A percentile compares a stretch with the other conserved stretches of the same genome.
These are phyloP conservation scores for Bettongia penicillata DNA, from an alignment of 2,113 vertebrate genomes.

Conservation along the genomic window DNA sequence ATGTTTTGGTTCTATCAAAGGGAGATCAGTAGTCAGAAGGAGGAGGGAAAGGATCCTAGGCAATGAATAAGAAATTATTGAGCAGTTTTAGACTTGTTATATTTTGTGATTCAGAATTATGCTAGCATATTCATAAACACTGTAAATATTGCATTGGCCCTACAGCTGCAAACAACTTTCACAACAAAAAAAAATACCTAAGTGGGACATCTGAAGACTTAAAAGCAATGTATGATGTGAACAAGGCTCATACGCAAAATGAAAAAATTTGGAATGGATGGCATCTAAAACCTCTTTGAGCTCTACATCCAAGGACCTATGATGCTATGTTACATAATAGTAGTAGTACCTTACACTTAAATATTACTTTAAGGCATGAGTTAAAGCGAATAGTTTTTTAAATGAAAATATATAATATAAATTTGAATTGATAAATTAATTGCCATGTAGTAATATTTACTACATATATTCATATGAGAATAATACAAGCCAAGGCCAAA, in stretches of 20 bases:
- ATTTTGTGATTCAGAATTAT: no score
- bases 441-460: neutral
- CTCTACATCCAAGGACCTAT: neutral
- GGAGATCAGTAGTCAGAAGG: neutral
- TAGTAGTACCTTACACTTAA: neutral
- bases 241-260: neutral
- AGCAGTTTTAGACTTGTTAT: accelerated
- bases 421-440: neutral
- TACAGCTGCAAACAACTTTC: neutral
- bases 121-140: no score
- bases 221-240: neutral
- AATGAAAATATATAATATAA: neutral
- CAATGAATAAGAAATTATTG: neutral
- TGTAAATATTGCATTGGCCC: no score
- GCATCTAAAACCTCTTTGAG: neutral
- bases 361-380: neutral
- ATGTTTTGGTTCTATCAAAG: no score
- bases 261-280: neutral
- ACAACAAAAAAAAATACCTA: neutral
- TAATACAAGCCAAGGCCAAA: neutral
- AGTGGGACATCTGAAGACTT: neutral
- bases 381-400: neutral
- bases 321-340: neutral
- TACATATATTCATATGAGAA: neutral
- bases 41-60: neutral